Evolutionary conservation across 2,113 vertebrate species (phyloP), one percentile per base, ranked within the genome.

Genomic region (Mohoua ochrocephala): DNA sequence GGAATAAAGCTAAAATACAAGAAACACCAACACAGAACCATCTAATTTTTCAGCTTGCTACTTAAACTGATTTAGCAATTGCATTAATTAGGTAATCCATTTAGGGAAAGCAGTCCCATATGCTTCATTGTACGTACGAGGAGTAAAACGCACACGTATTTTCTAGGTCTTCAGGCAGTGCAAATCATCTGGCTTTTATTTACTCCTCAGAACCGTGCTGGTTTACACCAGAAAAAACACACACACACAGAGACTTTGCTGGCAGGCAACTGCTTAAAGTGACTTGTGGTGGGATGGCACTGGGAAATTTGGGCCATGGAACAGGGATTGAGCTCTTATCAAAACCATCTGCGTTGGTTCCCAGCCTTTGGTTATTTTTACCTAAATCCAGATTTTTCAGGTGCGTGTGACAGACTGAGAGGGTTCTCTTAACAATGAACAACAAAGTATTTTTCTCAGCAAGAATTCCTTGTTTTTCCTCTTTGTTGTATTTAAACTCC

Each of bases 111-210:
- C n/a, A 71, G 70, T 69, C 31, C 65, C 90, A 94, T 52, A 74
- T 92, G 69, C 35, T 91, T 63, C 18, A 11, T 90, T 90, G 76
- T 63, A 31, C 16, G 0, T 68, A 17, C 7, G 13, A 70, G 42
- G 54, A 74, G 44, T 65, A 50, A 86, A 70, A 60, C 1, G 14
- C 18, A 33, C 30, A 3, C 30, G 75, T 18, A 50, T 54, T 85
- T 85, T 61, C 42, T 67, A 27, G 37, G 47, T 78, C 71, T 90
- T 84, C 73, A 73, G 74, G 60, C 83, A 82, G 49, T 20, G 60
- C 56, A 84, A 90, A 61, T 95, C 70, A 93, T 92, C 68, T 88
- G 77, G 70, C 35, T 90, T 91, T 71, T 88, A 84, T 94, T 89
- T 92, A 82, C 87, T 94, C 33, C 53, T 37, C 73, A 92, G 89